These are phyloP conservation scores for Heterochromis multidens DNA, from an alignment of 2,113 vertebrate species.

Conservation along the genomic window DNA sequence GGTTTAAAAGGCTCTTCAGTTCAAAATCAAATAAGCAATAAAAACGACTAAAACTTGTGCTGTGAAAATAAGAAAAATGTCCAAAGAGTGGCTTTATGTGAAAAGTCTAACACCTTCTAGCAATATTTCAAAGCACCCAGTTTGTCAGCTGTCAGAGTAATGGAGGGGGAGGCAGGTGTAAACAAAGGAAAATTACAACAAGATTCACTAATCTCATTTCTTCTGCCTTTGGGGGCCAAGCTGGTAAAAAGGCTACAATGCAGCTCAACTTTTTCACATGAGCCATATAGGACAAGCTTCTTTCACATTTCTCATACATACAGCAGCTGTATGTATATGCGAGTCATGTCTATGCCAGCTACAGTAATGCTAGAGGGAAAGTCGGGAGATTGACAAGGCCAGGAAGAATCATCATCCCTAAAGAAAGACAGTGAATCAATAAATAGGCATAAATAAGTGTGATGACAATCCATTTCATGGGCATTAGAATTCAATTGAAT, in stretches of 20 bases:
- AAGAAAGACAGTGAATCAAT: background rate
- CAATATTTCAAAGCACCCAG: background rate
- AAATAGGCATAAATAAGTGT: background rate
- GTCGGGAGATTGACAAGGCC: background rate
- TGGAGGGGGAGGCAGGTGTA: background rate
- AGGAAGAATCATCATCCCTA: background rate
- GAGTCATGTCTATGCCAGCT: background rate
- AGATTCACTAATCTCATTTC: conserved; percentile 2
- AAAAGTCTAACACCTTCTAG: background rate
- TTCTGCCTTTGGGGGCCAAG: background rate
- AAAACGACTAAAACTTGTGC: background rate
- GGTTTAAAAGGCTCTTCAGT: background rate
- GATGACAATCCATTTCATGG: background rate
- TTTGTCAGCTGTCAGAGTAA: conserved; percentile 39
- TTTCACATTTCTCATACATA: conserved; percentile 26
- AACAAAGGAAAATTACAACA: conserved; percentile 19
- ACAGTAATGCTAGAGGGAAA: background rate
- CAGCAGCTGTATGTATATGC: background rate
- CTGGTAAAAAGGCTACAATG: conserved; percentile 19
- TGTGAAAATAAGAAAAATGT: conserved; percentile 15
- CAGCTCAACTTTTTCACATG: conserved; percentile 29
- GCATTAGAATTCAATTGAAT: background rate
- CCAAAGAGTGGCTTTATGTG: background rate
- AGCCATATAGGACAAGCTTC: background rate
- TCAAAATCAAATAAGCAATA: conserved; percentile 16